A percentile compares a stretch with the other conserved stretches of the same genome.
These are phyloP conservation scores for Vulpes lagopus DNA, from an alignment of 2,113 vertebrate species.

Conservation along the genomic window DNA sequence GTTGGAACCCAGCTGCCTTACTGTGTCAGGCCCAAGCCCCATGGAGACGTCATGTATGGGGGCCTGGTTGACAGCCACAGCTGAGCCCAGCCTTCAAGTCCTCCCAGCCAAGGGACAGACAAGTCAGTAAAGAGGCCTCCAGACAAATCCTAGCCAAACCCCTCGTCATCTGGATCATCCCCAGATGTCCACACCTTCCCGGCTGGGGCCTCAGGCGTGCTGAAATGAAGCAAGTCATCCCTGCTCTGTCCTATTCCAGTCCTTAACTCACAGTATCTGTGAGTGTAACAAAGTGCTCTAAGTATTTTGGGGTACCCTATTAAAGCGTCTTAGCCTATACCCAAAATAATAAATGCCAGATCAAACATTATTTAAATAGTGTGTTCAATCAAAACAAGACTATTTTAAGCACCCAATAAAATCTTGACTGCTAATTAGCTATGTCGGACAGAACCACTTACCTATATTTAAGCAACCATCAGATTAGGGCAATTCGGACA, in stretches of 20 bases:
- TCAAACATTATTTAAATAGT: not conserved
- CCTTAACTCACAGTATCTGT: not conserved
- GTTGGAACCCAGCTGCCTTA: not conserved
- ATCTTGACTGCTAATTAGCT: not conserved
- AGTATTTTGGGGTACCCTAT: not conserved
- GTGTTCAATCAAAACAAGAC: not conserved
- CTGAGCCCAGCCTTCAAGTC: not conserved
- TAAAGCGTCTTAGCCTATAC: not conserved
- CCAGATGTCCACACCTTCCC: not conserved
- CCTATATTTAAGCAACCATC: not conserved
- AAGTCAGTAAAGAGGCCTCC: not conserved
- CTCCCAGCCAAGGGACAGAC: not conserved
- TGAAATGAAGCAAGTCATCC: not conserved
- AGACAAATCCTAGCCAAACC: not conserved
- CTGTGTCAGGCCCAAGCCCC: not conserved
- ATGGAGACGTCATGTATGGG: not conserved
- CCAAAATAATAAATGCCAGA: not conserved
- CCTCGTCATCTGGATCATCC: not conserved
- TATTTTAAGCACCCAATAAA: not conserved
- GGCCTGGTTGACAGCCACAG: not conserved
- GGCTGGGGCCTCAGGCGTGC: not conserved
- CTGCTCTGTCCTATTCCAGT: not conserved
- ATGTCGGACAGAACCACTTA: not conserved
- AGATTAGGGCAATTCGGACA: not conserved
- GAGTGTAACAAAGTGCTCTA: not conserved